Evolutionary conservation across 2,888 invertebrate species (phyloP).

Genomic region (Scaptomyza cyrtandrae): DNA sequence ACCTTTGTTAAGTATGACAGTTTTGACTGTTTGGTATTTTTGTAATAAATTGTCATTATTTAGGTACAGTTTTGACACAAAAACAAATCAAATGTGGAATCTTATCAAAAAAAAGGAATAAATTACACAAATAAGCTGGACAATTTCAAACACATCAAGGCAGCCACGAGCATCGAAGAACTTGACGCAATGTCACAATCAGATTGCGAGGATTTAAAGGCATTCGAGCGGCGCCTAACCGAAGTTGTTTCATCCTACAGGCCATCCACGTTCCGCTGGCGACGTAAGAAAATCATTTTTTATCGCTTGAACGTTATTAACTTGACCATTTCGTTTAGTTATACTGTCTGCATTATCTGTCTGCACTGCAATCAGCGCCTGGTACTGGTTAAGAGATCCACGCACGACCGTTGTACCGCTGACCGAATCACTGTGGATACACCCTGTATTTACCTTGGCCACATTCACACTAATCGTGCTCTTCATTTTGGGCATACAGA

Average conservation of each 20-base stretch:
- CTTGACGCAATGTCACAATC: conserved; percentile 90
- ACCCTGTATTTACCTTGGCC: conserved; percentile 96
- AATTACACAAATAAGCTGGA: conserved; percentile 68
- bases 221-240: conserved; percentile 97
- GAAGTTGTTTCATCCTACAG: conserved; percentile 98
- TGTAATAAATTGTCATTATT: conserved; percentile 24
- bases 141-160: conserved; percentile 67
- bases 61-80: conserved; percentile 49
- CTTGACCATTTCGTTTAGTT: conserved; percentile 86
- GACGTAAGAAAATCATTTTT: conserved; percentile 88
- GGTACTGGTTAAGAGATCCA: conserved; percentile 98
- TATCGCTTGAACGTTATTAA: neutral
- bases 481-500: conserved; percentile 96
- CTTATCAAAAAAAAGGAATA: conserved; percentile 61
- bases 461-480: conserved; percentile 92
- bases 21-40: conserved; percentile 31
- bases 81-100: conserved; percentile 72
- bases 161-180: conserved; percentile 77
- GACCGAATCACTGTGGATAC: conserved; percentile 95
- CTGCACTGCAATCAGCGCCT: conserved; percentile 96
- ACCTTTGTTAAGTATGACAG: neutral
- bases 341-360: conserved; percentile 93
- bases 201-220: conserved; percentile 98
- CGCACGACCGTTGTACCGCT: conserved; percentile 96
- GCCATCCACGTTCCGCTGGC: conserved; percentile 97